These are phyloP conservation scores for Axinella damicornis DNA, from an alignment of 37 sponge, comb jelly and placozoan species.

Conservation along the genomic window DNA sequence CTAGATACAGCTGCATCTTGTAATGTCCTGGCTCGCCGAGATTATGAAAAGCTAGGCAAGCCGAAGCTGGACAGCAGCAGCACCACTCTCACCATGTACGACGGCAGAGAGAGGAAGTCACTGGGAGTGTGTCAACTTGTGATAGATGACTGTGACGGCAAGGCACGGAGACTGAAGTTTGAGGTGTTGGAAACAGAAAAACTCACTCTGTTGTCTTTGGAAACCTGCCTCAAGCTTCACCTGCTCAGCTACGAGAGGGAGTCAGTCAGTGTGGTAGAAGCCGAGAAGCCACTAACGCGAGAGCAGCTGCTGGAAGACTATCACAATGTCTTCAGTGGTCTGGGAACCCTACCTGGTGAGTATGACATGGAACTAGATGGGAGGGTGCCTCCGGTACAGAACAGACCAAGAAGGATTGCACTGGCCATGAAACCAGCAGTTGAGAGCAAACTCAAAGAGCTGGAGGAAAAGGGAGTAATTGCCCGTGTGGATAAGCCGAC, in stretches of 20 bases:
- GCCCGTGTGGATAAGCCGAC: constrained; percentile 48
- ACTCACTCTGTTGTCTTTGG: constrained; percentile 4
- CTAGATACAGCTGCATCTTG: too few relatives aligned
- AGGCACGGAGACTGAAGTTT: background rate
- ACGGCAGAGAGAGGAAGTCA: too few relatives aligned
- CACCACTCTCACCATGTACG: too few relatives aligned
- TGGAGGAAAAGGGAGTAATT: constrained; percentile 34
- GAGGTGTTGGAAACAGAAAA: constrained; percentile 7
- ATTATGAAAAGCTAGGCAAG: too few relatives aligned
- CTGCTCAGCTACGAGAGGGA: background rate
- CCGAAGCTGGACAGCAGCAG: too few relatives aligned
- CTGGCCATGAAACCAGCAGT: constrained; percentile 13
- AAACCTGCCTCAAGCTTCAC: constrained; percentile 3
- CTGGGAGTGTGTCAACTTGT: too few relatives aligned
- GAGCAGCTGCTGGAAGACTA: constrained; percentile 3
- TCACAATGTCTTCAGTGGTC: constrained; percentile 20
- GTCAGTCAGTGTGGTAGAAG: constrained; percentile 8
- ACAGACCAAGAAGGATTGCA: constrained; percentile 32
- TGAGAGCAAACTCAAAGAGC: constrained; percentile 8
- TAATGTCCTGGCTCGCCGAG: too few relatives aligned
- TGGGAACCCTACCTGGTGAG: constrained; percentile 18
- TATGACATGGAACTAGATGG: constrained; percentile 28
- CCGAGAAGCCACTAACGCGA: background rate
- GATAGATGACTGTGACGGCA: too few relatives aligned
- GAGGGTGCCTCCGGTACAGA: constrained; percentile 29